A percentile compares a stretch with the other conserved stretches of the same genome.
These are phyloP conservation scores for Teleogryllus occipitalis DNA, from an alignment of 1,140 invertebrate genomes.

Conservation along the genomic window DNA sequence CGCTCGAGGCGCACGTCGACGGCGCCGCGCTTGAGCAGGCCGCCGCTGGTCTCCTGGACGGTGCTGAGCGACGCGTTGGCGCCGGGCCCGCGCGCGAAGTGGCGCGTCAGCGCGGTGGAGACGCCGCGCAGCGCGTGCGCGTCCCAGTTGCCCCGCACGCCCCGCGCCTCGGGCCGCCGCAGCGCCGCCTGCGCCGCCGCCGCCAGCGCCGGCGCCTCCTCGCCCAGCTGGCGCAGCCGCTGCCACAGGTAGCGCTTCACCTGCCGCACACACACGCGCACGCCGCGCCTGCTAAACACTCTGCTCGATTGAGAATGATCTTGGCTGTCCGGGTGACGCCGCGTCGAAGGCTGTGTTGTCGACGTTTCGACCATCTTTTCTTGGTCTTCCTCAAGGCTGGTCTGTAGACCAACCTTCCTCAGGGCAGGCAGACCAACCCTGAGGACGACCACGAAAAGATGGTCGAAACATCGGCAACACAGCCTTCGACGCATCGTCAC, in stretches of 20 bases:
- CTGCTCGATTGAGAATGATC: no score
- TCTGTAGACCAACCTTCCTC: no score
- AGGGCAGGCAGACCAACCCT: no score
- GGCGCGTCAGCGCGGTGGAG: slow-evolving; percentile 58
- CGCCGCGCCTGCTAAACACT: no score
- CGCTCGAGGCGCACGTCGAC: slow-evolving; percentile 61
- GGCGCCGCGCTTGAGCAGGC: slow-evolving; percentile 63
- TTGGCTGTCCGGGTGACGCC: no score
- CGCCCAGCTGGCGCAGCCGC: slow-evolving; percentile 49
- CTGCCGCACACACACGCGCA: slow-evolving; percentile 30
- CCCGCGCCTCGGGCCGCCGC: background rate
- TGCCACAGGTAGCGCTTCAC: slow-evolving; percentile 60
- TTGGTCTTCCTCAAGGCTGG: no score
- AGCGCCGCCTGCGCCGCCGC: slow-evolving; percentile 17
- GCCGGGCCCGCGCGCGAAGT: slow-evolving; percentile 46
- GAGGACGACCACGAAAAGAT: no score
- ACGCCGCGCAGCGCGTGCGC: slow-evolving; percentile 55
- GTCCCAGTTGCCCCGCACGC: slow-evolving; percentile 50
- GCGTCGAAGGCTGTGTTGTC: no score
- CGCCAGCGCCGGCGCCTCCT: slow-evolving; percentile 31
- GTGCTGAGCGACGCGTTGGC: slow-evolving; percentile 63
- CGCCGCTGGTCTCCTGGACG: slow-evolving; percentile 63
- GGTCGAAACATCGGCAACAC: no score
- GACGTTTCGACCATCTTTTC: no score
- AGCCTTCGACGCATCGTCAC: no score